A percentile compares a stretch with the other conserved stretches of the same genome.
Evolutionary conservation across 2,113 vertebrate genomes (phyloP).

Genomic region (Hemiprocne comata): DNA sequence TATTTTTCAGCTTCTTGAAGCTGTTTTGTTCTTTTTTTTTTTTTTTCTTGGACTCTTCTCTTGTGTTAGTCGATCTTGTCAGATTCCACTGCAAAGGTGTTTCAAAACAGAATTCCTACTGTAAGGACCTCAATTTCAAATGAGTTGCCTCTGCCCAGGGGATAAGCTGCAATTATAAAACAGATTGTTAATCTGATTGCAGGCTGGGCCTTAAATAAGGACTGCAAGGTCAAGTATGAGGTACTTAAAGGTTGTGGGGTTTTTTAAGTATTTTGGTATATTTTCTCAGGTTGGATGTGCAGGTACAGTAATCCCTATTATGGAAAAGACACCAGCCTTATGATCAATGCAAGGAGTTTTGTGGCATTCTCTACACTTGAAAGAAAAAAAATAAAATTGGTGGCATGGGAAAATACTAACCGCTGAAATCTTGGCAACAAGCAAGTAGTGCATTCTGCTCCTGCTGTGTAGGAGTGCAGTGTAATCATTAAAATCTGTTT

Average conservation of each 20-base stretch:
- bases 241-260: not conserved
- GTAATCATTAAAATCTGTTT: not conserved
- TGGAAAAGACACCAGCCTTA: not conserved
- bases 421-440: rapidly evolving
- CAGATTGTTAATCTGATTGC: not conserved
- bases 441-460: rapidly evolving
- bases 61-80: not conserved
- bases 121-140: not conserved
- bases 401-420: not conserved
- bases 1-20: not conserved
- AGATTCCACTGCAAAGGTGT: not conserved
- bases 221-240: not conserved
- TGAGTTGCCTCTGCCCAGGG: not conserved
- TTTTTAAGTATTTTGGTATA: not conserved
- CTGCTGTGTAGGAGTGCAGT: not conserved
- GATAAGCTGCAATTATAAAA: not conserved
- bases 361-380: not conserved
- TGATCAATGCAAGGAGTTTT: not conserved
- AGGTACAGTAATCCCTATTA: not conserved
- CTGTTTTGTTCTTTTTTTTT: not conserved
- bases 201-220: not conserved
- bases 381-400: not conserved
- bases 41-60: not conserved
- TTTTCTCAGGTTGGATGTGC: not conserved
- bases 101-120: not conserved